Base-by-base conservation (phyloP, 2,113 vertebrate species). In the Lampris incognitus region DNA sequence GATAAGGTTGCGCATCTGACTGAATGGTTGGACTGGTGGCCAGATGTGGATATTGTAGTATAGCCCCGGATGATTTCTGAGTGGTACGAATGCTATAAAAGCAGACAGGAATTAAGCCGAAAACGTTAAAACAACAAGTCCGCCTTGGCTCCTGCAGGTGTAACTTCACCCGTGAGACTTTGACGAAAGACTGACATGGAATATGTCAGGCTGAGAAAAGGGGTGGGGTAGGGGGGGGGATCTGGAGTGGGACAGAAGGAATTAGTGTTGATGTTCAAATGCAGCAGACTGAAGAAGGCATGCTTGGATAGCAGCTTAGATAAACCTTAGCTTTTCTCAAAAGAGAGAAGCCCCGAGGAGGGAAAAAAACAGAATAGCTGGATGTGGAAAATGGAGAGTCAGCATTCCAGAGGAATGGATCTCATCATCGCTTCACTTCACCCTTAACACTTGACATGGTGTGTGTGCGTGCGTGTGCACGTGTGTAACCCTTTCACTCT, bases 351-450 rank as follows among this genome's bases (percentile, higher is more conserved):
- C 72, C 79, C 60, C 0, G 50, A 69, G 70, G 73, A 74, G 59
- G 85, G 70, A 81, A 74, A 46, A 13, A 62, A 79, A 81, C 82
- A 76, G 69, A 58, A 69, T 42, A 72, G 62, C 65, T 83, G 88
- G 84, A 82, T 10, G 62, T 84, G 87, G 81, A 90, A 91, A 91
- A 70, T 52, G 9, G 76, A 64, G 87, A 84, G 67, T 91, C 88
- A 89, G 89, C 88, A 91, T 91, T 91, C 86, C 90, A 88, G 88
- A 84, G 79, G 78, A 76, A 75, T 66, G 69, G 70, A 85, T 82
- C 78, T 89, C 78, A 88, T 87, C 76, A 51, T 56, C 42, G 72
- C 79, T 78, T 78, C 67, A 70, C 78, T 87, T 85, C 74, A 78
- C 67, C 76, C 74, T 55, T 65, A 81, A 86, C 81, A 77, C 59